Evolutionary conservation across 2,888 invertebrate species (phyloP).

Genomic region (Ennomos quercinarius): DNA sequence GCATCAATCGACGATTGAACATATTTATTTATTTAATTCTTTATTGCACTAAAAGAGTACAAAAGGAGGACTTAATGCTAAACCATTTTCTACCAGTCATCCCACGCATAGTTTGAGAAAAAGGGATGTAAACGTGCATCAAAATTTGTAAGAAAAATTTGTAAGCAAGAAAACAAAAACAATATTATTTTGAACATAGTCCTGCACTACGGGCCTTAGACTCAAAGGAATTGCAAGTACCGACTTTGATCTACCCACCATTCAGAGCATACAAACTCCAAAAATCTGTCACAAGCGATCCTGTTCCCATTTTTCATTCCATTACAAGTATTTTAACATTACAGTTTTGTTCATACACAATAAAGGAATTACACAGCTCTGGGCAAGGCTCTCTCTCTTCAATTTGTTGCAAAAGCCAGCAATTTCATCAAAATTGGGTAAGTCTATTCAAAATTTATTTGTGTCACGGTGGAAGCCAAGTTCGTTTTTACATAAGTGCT

Average conservation of each 20-base stretch:
- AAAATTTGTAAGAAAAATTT: no score
- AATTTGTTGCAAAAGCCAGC: neutral
- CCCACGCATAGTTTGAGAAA: no score
- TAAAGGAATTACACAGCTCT: conserved; percentile 3
- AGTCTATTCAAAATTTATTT: neutral
- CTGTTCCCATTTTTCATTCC: conserved; percentile 16
- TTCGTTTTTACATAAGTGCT: neutral
- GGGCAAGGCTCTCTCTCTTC: neutral
- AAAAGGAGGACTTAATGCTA: no score
- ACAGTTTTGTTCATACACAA: conserved; percentile 9
- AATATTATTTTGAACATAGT: no score
- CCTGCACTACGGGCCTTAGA: no score
- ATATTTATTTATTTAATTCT: no score
- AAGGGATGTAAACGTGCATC: no score
- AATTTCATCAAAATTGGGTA: conserved; percentile 3
- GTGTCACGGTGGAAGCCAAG: neutral
- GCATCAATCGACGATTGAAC: no score
- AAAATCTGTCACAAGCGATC: neutral
- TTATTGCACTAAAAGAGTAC: no score
- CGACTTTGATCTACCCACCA: conserved; percentile 1
- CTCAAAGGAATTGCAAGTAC: neutral
- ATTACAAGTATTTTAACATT: conserved; percentile 2
- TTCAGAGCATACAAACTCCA: neutral
- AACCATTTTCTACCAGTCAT: no score
- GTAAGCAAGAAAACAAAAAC: no score